Evolutionary conservation across 2,113 vertebrate genomes (phyloP), one percentile per base, ranked within the genome.

Genomic region (Takifugu flavidus): DNA sequence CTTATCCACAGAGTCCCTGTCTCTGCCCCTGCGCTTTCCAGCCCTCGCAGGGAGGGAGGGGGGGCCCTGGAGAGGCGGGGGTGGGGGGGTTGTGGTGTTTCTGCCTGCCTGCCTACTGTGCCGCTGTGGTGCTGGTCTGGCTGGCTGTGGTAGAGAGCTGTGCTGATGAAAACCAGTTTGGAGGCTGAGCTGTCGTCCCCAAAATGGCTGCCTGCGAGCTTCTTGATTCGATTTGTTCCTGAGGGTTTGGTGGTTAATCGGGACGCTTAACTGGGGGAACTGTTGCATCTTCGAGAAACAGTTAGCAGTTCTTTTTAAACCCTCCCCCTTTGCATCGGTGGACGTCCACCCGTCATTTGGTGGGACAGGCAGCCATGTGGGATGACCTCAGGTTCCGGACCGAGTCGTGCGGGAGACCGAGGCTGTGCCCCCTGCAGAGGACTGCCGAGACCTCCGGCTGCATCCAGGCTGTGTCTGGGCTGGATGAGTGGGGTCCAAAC

Each of bases 361-460:
- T 47, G 58, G 62, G 12, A 2, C 11, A 65, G 83, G 77, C 86
- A 87, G 77, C 79, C 75, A 71, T 79, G 68, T 77, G 71, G 61
- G 69, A 74, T 84, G 80, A 87, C 57, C 75, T 88, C 82, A 85
- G 82, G 63, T 8, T 83, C 70, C 83, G 85, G 77, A 81, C 80
- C 51, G 67, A 50, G 46, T 53, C 34, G 54, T 74, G 73, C 59
- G 64, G 44, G 84, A 80, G 78, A 80, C 67, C 53, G 67, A 59
- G 68, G 82, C 74, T 49, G 54, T 80, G 86, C 86, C 86, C 34
- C 82, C 82, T 84, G 74, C 60, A 74, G 53, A 67, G 55, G 78
- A 77, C 65, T 50, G 67, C 54, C 72, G 50, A 65, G 62, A 60
- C 62, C 54, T 31, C 56, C 25, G 55, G 2, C 14, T 0, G 46